Percentiles rank a stretch among this genome's conserved stretches.
phyloP scores from a whole-genome alignment of 35 echinoderm and acorn worm species.

The Holothuria glaberrima region DNA sequence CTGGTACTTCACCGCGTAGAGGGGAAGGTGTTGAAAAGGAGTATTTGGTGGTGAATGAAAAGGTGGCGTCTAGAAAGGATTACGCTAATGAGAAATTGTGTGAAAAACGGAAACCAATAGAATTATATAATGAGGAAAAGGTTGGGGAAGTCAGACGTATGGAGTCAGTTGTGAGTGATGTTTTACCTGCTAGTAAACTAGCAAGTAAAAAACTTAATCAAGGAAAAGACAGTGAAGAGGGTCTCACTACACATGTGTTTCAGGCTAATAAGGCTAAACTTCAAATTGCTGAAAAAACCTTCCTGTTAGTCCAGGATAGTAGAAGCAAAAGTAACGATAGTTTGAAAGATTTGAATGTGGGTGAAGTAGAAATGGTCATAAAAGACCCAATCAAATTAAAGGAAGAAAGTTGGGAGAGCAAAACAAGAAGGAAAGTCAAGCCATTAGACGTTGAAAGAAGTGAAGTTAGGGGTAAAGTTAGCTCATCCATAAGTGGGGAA shows the following conservation, averaged over 20 bases:
- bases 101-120: no score
- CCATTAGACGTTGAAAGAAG: no score
- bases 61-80: background rate
- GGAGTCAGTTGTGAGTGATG: no score
- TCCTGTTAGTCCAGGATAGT: background rate
- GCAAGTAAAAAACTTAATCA: background rate
- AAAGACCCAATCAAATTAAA: background rate
- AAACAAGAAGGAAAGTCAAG: background rate
- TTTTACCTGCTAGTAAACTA: no score
- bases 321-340: background rate
- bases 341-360: background rate
- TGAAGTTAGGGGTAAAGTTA: no score
- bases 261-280: background rate
- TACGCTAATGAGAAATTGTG: background rate
- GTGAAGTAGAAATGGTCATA: background rate
- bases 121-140: no score
- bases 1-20: no score
- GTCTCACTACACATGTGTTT: conserved; percentile 35
- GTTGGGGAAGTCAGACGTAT: no score
- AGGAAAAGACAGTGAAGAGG: no score
- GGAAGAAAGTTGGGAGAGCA: background rate
- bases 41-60: background rate
- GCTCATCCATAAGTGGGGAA: no score
- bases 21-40: no score
- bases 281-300: background rate